These are phyloP conservation scores for Drosophila nigricruria DNA, from an alignment of 2,888 invertebrate genomes.

Conservation along the genomic window DNA sequence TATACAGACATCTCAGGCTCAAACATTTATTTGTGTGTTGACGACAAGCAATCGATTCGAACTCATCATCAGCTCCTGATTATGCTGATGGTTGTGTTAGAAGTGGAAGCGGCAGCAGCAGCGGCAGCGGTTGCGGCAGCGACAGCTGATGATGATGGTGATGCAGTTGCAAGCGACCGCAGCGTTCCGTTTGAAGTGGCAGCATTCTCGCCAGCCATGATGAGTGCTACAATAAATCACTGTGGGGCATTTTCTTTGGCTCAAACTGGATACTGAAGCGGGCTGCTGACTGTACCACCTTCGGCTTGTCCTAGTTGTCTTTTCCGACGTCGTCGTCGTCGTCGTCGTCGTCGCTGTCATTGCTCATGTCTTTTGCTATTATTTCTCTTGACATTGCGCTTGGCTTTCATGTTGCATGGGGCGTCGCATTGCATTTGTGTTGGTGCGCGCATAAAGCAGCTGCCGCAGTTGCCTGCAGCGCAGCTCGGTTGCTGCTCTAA, in stretches of 20 bases:
- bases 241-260: slow-evolving; percentile 69
- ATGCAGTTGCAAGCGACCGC: slow-evolving; percentile 42
- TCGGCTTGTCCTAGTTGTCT: slow-evolving; percentile 16
- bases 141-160: slow-evolving; percentile 21
- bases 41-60: slow-evolving; percentile 24
- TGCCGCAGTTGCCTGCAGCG: slow-evolving; percentile 51
- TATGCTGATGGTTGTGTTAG: slow-evolving; percentile 13
- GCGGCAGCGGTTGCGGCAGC: not conserved
- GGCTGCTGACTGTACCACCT: slow-evolving; percentile 18
- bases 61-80: slow-evolving; percentile 26
- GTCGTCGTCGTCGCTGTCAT: slow-evolving; percentile 26
- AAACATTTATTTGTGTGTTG: slow-evolving; percentile 11
- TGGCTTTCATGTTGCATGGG: slow-evolving; percentile 68
- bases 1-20: not conserved
- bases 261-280: slow-evolving; percentile 10
- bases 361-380: slow-evolving; percentile 72
- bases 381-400: slow-evolving; percentile 76
- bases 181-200: slow-evolving; percentile 35
- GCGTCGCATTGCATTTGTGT: slow-evolving; percentile 71
- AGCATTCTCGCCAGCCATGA: slow-evolving; percentile 37
- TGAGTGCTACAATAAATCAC: slow-evolving; percentile 75
- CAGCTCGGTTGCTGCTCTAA: slow-evolving; percentile 50
- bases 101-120: not conserved
- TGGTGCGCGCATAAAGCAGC: slow-evolving; percentile 71
- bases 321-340: slow-evolving; percentile 1